phyloP scores from a whole-genome alignment of 2,113 vertebrate species.

The Sebastes schlegelii region DNA sequence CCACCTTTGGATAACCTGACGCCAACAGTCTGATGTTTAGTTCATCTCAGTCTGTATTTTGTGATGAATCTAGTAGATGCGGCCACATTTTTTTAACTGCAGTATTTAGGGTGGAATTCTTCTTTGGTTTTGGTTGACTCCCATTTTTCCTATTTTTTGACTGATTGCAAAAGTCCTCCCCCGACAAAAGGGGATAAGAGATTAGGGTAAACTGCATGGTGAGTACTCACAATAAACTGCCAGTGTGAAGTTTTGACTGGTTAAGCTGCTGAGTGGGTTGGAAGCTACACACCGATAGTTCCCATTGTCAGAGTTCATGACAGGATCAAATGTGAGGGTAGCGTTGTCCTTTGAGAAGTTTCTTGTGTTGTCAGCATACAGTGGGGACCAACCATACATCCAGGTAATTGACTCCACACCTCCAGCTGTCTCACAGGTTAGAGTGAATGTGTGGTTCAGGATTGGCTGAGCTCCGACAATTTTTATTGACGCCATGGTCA shows the following conservation, averaged over 20 bases:
- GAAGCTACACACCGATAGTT: constrained; percentile 43
- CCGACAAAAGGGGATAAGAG: neutral
- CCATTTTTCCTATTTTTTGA: neutral
- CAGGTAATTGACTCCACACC: constrained; percentile 42
- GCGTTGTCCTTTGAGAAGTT: constrained; percentile 45
- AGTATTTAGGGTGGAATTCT: neutral
- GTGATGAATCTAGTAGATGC: too few relatives aligned
- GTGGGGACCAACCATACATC: constrained; percentile 1
- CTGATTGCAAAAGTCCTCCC: neutral
- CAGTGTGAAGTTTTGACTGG: constrained; percentile 37
- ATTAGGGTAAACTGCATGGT: neutral
- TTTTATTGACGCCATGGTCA: constrained; percentile 34
- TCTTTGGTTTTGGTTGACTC: neutral
- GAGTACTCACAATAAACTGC: constrained; percentile 52
- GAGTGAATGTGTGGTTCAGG: constrained; percentile 40
- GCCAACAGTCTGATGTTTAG: neutral
- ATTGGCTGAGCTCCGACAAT: constrained; percentile 13
- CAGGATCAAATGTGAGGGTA: constrained; percentile 57
- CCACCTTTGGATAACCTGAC: neutral
- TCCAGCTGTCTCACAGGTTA: constrained; percentile 51
- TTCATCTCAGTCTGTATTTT: neutral
- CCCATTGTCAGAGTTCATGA: constrained; percentile 51
- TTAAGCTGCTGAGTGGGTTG: constrained; percentile 44
- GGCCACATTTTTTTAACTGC: neutral
- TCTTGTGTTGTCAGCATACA: constrained; percentile 16